Base-by-base conservation (phyloP, 2,797 vertebrate genomes). In the Falco berigora region DNA sequence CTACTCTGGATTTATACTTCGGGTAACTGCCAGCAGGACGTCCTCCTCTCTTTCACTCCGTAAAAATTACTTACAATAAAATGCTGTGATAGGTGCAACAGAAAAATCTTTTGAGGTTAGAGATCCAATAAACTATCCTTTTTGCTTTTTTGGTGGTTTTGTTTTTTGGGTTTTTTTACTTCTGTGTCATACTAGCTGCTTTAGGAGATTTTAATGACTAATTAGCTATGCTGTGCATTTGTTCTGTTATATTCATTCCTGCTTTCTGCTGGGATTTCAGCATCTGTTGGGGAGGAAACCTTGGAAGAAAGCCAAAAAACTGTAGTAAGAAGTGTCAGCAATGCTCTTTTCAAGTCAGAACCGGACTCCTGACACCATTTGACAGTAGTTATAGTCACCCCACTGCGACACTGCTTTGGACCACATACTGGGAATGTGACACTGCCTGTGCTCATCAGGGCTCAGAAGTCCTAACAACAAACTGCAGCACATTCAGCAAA, bases 231-330 rank as follows among this genome's bases (percentile, higher is more conserved):
- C 61, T 77, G 21, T 47, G 68, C 44, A 66, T 90, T 93, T 85
- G 17, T 30, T 89, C 67, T 78, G 34, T 77, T 94, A 66, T 69
- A 83, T 80, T 77, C 27, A 23, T 80, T 25, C n/a, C 47, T 40
- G 23, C 62, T 96, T 92, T 96, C 86, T 89, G 30, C 68, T 59
- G 81, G 75, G 93, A 94, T 88, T 87, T 88, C 72, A 75, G 89
- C 84, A 96, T 76, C 86, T 93, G 80, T 68, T 88, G 32, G n/a
- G 50, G 75, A 92, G 44, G 25, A 92, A 91, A 86, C 13, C 58
- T 72, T 93, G 79, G 88, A 90, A 88, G 34, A 92, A 88, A 94
- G 59, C 62, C 81, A 93, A 91, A 82, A 88, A 77, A 17, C 1
- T 10, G 2, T 53, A 82, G 38, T 56, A 83, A 82, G 62, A 90